Evolutionary conservation across 2,888 invertebrate genomes (phyloP), one percentile per base, ranked within the genome.

Genomic region (Ommatoiulus sabulosus): DNA sequence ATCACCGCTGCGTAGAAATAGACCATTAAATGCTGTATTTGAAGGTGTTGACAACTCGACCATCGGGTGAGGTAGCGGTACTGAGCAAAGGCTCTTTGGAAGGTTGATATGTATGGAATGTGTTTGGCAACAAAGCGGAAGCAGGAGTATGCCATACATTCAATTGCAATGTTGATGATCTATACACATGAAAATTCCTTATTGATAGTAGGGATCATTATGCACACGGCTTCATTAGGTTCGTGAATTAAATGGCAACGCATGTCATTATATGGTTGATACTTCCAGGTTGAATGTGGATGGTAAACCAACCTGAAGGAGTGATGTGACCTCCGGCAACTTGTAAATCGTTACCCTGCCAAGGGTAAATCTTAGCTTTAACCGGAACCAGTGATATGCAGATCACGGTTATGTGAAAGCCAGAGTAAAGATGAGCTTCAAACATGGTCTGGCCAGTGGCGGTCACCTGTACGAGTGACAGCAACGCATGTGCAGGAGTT

Each of bases 191-290:
- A 12, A n/a, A 46, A 87, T 44, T 87, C 72, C 43, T 87, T 10
- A 1, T 20, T 80, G 4, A 43, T 8, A 4, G 84, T 88, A 1
- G 86, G 86, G 1, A 86, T 88, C 48, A 88, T 80, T 3, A 88
- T 88, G 84, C 85, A 84, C 0, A 88, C 46, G 7, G 24, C 10
- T 3, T 86, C 88, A 87, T 84, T 85, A 0, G 48, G 84, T 17
- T 88, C 86, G 10, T 20, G 24, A 1, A 44, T 17, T 2, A 87
- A 12, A 88, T 24, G 2, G n/a, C 44, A 15, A 86, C 24, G 15
- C 44, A n/a, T 5, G 88, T 52, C 88, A 87, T 88, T 17, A 48
- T 43, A 35, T 88, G 72, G 24, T 88, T 46, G 0, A 88, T 86
- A 2, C 12, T 12, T 20, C 88, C n/a, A n/a, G 44, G 15, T 46